These are phyloP conservation scores for Arremon brunneinucha DNA, from an alignment of 2,797 vertebrate genomes.

Conservation along the genomic window DNA sequence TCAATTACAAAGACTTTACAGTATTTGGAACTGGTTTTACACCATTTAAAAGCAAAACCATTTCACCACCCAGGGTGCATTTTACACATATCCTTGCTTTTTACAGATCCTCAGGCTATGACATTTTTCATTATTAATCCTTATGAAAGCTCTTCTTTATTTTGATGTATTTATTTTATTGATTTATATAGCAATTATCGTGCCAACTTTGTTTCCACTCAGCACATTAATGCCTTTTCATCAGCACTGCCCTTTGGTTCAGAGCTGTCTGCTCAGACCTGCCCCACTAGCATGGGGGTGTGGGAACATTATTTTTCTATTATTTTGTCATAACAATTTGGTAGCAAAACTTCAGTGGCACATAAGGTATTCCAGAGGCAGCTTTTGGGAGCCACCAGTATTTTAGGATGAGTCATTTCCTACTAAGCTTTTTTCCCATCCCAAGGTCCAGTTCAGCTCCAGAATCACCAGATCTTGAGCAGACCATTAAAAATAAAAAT, in stretches of 20 bases:
- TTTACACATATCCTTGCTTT: not conserved
- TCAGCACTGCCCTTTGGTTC: not conserved
- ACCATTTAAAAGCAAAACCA: not conserved
- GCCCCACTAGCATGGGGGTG: not conserved
- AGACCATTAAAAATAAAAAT: not conserved
- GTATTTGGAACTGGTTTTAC: not conserved
- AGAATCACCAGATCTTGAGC: not conserved
- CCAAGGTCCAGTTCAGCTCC: not conserved
- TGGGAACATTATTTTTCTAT: not conserved
- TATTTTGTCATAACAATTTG: not conserved
- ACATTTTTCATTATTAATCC: conserved; percentile 2
- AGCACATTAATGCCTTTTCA: not conserved
- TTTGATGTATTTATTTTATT: conserved; percentile 11
- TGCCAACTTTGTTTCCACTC: not conserved
- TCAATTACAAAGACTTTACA: not conserved
- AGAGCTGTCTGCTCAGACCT: not conserved
- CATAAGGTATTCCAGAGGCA: not conserved
- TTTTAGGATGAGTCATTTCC: not conserved
- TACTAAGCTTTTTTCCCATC: not conserved
- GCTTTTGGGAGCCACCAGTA: not conserved
- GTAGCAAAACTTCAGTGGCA: not conserved
- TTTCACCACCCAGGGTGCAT: not conserved
- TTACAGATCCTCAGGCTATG: not conserved
- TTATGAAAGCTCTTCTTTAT: not conserved
- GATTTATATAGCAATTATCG: not conserved